Base-by-base conservation (phyloP, 1,140 invertebrate genomes). In the Cyclina sinensis region DNA sequence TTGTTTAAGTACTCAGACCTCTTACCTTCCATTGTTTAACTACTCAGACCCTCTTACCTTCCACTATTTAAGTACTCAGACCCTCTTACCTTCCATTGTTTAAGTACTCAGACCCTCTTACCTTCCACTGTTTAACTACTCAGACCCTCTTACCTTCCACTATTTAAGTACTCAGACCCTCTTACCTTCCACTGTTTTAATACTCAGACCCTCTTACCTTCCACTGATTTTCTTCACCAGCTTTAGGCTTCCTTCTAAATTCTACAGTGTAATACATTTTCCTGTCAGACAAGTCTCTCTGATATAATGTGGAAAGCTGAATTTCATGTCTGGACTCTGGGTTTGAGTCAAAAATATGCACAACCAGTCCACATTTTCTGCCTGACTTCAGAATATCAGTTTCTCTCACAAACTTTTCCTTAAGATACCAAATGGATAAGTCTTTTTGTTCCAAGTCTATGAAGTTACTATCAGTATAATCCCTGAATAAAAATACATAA, bases 361-460 rank as follows among this genome's bases (percentile, higher is more conserved):
- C 12, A 24, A 88, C 76, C n/a, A 88, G 0, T 27, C 86, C 86
- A 81, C 86, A 80, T n/a, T 57, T 88, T 2, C 24, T 35, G 7
- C 86, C 78, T 43, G 39, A 37, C n/a, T 30, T 11, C 27, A 70
- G 24, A 1, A 57, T 30, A 16, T 68, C 32, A 21, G 74, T 62
- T 4, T 73, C 46, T n/a, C 54, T 57, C 21, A n/a, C 24, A 27
- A 88, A 88, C 37, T 70, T 68, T 12, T 39, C 37, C 30, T 68
- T 88, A 9, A 88, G 59, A 24, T 70, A 57, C 16, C 80, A 14
- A 32, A 88, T 68, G 48, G 86, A n/a, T 14, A 81, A 24, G 65
- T 88, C 86, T 43, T 54, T 81, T 0, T 27, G 16, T 73, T 70
- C 65, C 16, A 88, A n/a, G 32, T 88, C 48, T 18, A 88, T 32